Base-by-base conservation (phyloP, 2,113 vertebrate genomes). In the Vicugna pacos region DNA sequence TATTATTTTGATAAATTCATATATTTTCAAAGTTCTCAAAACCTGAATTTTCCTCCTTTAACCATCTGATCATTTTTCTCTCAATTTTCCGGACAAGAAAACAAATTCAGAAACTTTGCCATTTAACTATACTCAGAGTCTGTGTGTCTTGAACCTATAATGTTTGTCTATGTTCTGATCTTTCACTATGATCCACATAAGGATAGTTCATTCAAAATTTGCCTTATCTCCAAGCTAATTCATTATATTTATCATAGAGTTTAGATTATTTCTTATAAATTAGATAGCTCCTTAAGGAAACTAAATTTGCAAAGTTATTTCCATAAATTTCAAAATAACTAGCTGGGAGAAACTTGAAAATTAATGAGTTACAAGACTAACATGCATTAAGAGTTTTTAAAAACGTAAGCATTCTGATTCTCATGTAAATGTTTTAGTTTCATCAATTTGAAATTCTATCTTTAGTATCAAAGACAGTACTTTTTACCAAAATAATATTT, bases 371-470 rank as follows among this genome's bases (percentile, higher is more conserved):
- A 89, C 14, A 88, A 72, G 8, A 64, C 32, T 42, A 80, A 64
- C 79, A 42, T 28, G 26, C 60, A 4, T 52, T 81, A 64, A n/a
- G 79, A 58, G 46, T 93, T 89, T 69, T 84, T 75, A 42, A n/a
- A 73, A 50, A 54, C 11, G 46, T 56, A 81, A 28, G 20, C 89
- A 62, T 67, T 64, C 7, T 89, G 22, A 77, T 86, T 94, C 8
- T 91, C 58, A 56, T 28, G 32, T 83, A 79, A 93, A 91, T 83
- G 5, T 15, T 81, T 91, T 35, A 42, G 11, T 62, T 91, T 92
- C 13, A 69, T 83, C 86, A 62, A 42, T 58, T 28, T 76, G 28
- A 82, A 76, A 93, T 65, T 60, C 4, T 58, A 56, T 11, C 1
- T 73, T 69, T 72, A 3, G 32, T 64, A 60, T 73, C 58, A 83